These are phyloP conservation scores for Turritopsis dohrnii DNA, from an alignment of 30 jellyfish, hydroid and myxozoan species.

Conservation along the genomic window DNA sequence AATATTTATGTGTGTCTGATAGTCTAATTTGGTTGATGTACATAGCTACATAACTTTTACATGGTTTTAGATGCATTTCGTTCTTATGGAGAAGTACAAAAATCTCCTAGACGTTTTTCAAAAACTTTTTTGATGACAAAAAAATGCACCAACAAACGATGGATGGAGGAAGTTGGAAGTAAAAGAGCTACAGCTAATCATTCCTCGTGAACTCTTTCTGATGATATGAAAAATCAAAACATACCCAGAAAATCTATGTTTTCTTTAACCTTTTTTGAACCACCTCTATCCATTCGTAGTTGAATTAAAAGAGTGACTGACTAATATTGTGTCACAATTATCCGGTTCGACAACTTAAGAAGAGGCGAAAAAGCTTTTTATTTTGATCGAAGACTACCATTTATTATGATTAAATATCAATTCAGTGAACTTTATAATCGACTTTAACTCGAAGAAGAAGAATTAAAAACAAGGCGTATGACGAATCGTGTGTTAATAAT, in stretches of 20 bases:
- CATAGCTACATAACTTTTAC: too few species aligned
- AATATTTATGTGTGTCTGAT: neutral
- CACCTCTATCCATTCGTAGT: conserved; percentile 1
- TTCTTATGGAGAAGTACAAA: neutral
- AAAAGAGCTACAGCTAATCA: too few species aligned
- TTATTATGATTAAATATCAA: neutral
- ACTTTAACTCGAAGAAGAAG: neutral
- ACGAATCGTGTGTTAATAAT: too few species aligned
- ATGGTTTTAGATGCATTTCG: neutral
- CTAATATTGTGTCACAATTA: too few species aligned
- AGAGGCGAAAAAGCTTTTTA: neutral
- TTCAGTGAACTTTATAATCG: conserved; percentile 5
- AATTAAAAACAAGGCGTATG: neutral
- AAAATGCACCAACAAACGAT: too few species aligned
- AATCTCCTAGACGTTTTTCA: too few species aligned
- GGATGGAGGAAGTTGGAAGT: too few species aligned
- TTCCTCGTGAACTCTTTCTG: too few species aligned
- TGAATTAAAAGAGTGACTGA: neutral
- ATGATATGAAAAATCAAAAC: neutral
- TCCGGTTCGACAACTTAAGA: neutral
- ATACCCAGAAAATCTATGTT: conserved; percentile 8
- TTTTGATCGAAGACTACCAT: conserved; percentile 7
- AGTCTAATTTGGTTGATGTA: too few species aligned
- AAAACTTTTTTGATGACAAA: too few species aligned
- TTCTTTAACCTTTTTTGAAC: conserved; percentile 1